Evolutionary conservation across 2,797 vertebrate species (phyloP).

Genomic region (Paedocypris micromegethes): DNA sequence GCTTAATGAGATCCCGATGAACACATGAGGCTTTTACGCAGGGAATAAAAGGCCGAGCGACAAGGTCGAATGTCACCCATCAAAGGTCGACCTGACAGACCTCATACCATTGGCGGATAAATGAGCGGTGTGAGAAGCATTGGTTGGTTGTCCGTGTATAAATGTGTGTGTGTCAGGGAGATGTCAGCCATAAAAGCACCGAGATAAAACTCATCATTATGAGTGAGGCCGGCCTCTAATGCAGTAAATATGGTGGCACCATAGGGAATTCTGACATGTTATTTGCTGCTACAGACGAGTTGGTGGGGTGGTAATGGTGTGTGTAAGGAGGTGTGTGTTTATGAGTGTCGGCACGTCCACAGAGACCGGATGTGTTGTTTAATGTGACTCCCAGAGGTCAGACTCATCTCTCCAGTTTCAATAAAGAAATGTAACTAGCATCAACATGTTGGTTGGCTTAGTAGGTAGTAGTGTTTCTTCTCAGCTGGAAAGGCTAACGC

Average conservation of each 20-base stretch:
- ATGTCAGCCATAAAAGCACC: slow-evolving; percentile 15
- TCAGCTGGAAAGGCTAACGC: too few species aligned
- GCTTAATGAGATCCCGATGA: slow-evolving; percentile 25
- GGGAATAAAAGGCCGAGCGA: slow-evolving; percentile 24
- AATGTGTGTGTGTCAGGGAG: slow-evolving; percentile 10
- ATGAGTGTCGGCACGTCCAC: slow-evolving; percentile 22
- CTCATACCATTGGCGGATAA: slow-evolving; percentile 3
- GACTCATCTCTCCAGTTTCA: slow-evolving; percentile 19
- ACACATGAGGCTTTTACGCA: slow-evolving; percentile 21
- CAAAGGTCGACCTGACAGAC: slow-evolving; percentile 19
- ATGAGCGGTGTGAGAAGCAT: slow-evolving; percentile 13
- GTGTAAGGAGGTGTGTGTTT: slow-evolving; percentile 21
- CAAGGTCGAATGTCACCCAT: slow-evolving; percentile 25
- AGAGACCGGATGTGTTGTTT: slow-evolving; percentile 21
- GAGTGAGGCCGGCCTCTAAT: slow-evolving; percentile 18
- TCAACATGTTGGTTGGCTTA: too few species aligned
- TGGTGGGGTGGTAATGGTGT: slow-evolving; percentile 27
- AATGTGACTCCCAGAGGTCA: slow-evolving; percentile 30
- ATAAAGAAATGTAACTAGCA: not conserved
- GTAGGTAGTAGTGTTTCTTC: too few species aligned
- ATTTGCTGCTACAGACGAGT: slow-evolving; percentile 38
- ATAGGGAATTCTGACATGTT: slow-evolving; percentile 37
- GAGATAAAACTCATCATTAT: slow-evolving; percentile 42
- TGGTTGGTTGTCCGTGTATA: not conserved
- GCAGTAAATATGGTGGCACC: slow-evolving; percentile 37